Evolutionary conservation across 23 tunicate species (phyloP).

Genomic region (Styela plicata): DNA sequence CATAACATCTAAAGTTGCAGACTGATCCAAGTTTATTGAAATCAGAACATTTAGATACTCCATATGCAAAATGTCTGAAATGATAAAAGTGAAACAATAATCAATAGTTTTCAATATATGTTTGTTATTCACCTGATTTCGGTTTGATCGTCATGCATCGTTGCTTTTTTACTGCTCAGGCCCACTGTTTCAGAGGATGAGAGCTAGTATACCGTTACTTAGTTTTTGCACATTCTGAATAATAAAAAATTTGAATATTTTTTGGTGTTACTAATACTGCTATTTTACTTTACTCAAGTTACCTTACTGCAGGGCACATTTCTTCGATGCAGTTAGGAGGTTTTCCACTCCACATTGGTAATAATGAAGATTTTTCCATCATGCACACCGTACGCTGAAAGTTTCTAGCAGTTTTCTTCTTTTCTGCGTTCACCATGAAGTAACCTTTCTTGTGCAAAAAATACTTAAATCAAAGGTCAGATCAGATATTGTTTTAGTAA

Average conservation of each 20-base stretch:
- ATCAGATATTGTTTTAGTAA: no score
- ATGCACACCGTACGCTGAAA: constrained; percentile 22
- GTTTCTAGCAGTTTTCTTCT: constrained; percentile 6
- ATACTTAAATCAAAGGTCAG: background rate
- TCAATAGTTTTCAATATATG: no score
- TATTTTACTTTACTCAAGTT: no score
- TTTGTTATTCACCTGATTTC: background rate
- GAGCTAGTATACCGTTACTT: no score
- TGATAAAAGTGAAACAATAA: background rate
- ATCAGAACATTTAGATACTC: background rate
- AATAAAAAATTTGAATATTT: no score
- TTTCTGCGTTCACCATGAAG: constrained; percentile 16
- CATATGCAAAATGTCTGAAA: constrained; percentile 2
- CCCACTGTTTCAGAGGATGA: no score
- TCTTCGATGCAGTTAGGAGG: constrained; percentile 25
- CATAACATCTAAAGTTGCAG: constrained; percentile 11
- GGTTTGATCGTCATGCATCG: background rate
- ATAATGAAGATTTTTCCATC: background rate
- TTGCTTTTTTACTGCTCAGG: no score
- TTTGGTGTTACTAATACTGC: no score
- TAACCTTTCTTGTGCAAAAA: constrained; percentile 17
- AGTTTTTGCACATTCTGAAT: no score
- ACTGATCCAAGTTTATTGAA: constrained; percentile 20
- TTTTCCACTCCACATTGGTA: constrained; percentile 16
- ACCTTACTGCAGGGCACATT: constrained; percentile 25